Evolutionary conservation across 2,888 invertebrate genomes (phyloP).

Genomic region (Prosapia bicincta): DNA sequence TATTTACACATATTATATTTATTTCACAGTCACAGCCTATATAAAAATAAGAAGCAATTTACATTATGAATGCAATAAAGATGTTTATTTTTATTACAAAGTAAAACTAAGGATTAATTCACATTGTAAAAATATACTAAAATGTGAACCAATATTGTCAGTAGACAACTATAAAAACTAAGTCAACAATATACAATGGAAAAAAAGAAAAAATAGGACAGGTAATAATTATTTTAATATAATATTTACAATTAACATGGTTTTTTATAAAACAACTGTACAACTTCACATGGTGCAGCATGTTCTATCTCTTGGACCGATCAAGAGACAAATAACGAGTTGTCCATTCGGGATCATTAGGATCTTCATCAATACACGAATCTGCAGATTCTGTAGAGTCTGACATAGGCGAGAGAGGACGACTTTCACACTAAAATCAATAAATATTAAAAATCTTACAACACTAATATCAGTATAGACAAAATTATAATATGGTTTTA

Average conservation of each 20-base stretch:
- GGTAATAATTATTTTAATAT: neutral
- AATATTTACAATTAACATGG: neutral
- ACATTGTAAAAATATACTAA: neutral
- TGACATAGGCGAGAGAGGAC: slow-evolving; percentile 50
- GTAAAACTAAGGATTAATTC: neutral
- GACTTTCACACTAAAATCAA: slow-evolving; percentile 45
- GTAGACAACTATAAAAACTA: neutral
- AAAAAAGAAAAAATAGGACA: neutral
- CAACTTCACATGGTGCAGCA: slow-evolving; percentile 7
- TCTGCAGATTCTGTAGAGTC: slow-evolving; percentile 54
- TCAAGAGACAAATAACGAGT: slow-evolving; percentile 40
- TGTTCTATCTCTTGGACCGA: slow-evolving; percentile 28
- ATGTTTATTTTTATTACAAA: slow-evolving; percentile 27
- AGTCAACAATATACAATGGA: neutral
- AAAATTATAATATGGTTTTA: no score
- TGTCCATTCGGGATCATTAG: slow-evolving; percentile 83
- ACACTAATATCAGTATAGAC: no score
- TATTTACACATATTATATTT: slow-evolving; percentile 25
- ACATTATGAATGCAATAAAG: slow-evolving; percentile 23
- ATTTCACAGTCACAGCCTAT: slow-evolving; percentile 26
- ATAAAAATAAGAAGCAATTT: slow-evolving; percentile 28
- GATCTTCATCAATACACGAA: slow-evolving; percentile 61
- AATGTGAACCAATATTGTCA: neutral
- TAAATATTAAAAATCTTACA: neutral
- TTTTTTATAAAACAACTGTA: slow-evolving; percentile 6